These are phyloP conservation scores for Ephestia elutella DNA, from an alignment of 1,140 invertebrate species.

Conservation along the genomic window DNA sequence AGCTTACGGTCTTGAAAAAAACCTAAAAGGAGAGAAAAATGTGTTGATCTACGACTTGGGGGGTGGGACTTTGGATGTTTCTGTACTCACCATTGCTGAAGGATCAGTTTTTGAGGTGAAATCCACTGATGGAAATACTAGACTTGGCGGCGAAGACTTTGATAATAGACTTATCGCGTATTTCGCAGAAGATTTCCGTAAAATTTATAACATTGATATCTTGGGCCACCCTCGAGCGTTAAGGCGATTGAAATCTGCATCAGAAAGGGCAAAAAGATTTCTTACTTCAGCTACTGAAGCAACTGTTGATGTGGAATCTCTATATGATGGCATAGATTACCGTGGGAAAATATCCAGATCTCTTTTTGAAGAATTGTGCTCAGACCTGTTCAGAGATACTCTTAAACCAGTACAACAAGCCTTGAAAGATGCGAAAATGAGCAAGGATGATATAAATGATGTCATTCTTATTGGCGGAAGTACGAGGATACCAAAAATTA, in stretches of 20 bases:
- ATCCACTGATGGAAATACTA: conserved; percentile 78
- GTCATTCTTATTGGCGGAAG: conserved; percentile 83
- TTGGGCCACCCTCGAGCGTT: conserved; percentile 70
- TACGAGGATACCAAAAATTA: conserved; percentile 77
- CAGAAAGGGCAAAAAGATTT: conserved; percentile 87
- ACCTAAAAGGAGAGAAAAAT: conserved; percentile 77
- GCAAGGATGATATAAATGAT: conserved; percentile 78
- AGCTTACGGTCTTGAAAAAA: conserved; percentile 81
- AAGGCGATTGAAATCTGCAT: conserved; percentile 83
- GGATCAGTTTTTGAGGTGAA: conserved; percentile 81
- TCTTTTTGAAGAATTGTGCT: conserved; percentile 69
- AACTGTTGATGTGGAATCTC: conserved; percentile 82
- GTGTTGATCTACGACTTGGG: conserved; percentile 79
- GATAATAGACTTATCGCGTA: conserved; percentile 84
- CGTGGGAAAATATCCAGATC: conserved; percentile 48
- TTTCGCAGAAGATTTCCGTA: conserved; percentile 69
- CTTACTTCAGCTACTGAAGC: conserved; percentile 86
- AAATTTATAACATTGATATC: conserved; percentile 71
- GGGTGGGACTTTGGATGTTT: conserved; percentile 84
- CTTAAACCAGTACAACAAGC: conserved; percentile 63
- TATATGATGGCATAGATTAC: conserved; percentile 76
- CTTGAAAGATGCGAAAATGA: conserved; percentile 78
- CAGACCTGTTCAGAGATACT: conserved; percentile 70
- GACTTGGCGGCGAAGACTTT: conserved; percentile 84
- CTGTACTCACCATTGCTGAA: conserved; percentile 83